These are phyloP conservation scores for Phalloptychus januarius DNA, from an alignment of 2,797 vertebrate genomes.

Conservation along the genomic window DNA sequence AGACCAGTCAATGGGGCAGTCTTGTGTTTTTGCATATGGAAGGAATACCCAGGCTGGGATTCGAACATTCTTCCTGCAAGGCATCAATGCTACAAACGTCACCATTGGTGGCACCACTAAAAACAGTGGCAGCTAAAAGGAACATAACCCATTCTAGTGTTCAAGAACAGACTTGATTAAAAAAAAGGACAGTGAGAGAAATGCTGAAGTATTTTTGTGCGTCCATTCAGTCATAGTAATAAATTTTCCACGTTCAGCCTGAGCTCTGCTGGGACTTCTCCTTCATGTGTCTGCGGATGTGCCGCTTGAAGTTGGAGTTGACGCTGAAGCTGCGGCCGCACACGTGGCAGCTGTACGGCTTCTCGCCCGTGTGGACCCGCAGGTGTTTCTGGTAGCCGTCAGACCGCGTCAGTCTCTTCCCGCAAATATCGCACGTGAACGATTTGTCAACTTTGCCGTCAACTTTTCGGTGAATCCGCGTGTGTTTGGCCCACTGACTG, in stretches of 20 bases:
- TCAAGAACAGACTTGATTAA: not conserved
- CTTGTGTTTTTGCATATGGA: not conserved
- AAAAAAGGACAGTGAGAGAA: not conserved
- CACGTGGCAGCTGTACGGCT: slow-evolving; percentile 57
- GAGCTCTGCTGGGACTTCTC: slow-evolving; percentile 18
- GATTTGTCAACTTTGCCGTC: slow-evolving; percentile 38
- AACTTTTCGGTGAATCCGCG: slow-evolving; percentile 41
- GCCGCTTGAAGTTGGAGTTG: slow-evolving; percentile 68
- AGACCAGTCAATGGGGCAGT: not conserved
- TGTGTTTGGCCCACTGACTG: slow-evolving; percentile 54
- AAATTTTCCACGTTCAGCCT: not conserved
- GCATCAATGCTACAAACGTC: not conserved
- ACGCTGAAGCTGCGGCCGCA: slow-evolving; percentile 68
- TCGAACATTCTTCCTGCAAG: not conserved
- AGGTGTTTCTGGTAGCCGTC: slow-evolving; percentile 70
- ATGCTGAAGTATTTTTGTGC: not conserved
- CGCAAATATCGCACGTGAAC: slow-evolving; percentile 62
- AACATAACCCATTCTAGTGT: not conserved
- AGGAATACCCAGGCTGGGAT: not conserved
- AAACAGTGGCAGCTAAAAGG: not conserved
- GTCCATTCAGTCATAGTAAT: not conserved
- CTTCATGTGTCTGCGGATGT: slow-evolving; percentile 46
- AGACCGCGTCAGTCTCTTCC: slow-evolving; percentile 60
- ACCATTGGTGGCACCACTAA: not conserved
- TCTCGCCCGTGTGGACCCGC: slow-evolving; percentile 63